Evolutionary conservation across 2,888 invertebrate genomes (phyloP), one percentile per base, ranked within the genome.

Genomic region (Carabus problematicus): DNA sequence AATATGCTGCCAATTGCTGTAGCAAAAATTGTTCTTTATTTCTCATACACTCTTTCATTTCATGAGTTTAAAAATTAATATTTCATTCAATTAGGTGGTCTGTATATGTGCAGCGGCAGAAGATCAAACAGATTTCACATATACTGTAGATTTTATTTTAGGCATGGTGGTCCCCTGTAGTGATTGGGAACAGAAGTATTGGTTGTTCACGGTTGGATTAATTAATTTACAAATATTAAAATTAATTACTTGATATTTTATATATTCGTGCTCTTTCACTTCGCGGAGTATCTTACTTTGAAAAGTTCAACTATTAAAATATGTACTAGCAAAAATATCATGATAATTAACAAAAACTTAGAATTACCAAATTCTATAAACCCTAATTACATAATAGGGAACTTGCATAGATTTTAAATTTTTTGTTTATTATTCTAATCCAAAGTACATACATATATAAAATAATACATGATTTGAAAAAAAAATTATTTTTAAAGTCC

Each of bases 41-140:
- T 29, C 29, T 29, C 29, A 29, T 29, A 29, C 29, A 29, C 6
- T 29, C 29, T 29, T 29, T 29, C 6, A 29, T 29, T 29, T 29
- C 29, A 29, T 58, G 58, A 59, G 66, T 58, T 66, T 66, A 66
- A 66, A 66, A 66, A 66, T 66, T 58, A 66, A 66, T 66, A 66
- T 66, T 66, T 66, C 66, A 66, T 66, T 55, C 40, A 66, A 58
- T 66, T 66, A 58, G 66, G 66, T 66, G 66, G 66, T 66, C 66
- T 66, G 16, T 29, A 43, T 43, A 11, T 42, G 42, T 16, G 16
- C 18, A 16, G 16, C 55, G 64, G 64, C 19, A 19, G n/a, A 55
- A 52, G 42, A 29, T 64, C 55, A 64, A 64, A 62, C 49, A 39
- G 8, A 43, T 64, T 52, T 39, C 49, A 45, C 55, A 29, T 29